Evolutionary conservation across 2,888 invertebrate species (phyloP), one percentile per base, ranked within the genome.

Genomic region (Timandra comae): DNA sequence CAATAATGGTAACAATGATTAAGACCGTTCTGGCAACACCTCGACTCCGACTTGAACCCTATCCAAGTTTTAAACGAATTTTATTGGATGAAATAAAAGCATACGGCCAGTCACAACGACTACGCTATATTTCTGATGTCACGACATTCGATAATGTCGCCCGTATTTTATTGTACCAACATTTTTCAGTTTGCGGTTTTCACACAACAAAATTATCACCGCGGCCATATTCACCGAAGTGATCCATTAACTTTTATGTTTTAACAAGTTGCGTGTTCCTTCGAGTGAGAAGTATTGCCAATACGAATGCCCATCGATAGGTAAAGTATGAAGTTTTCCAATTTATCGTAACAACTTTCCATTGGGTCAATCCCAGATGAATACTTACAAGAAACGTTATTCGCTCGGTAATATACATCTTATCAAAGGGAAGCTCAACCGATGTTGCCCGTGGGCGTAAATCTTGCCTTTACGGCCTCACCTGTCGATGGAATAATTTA

Each of bases 401-500:
- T 69, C 70, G 63, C 60, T 63, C 59, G 63, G 77, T 74, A 76
- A 79, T 81, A 81, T 80, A 82, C 80, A 78, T 79, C 78, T 81
- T 81, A 84, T 79, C 81, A 73, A 63, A 67, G 65, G 72, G 73
- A 69, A 65, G 65, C 61, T 68, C 70, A 58, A 71, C 72, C 73
- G 70, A 60, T 59, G 71, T 38, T 65, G 69, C 70, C 79, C 70
- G 62, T 64, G 59, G 67, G 74, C 80, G 80, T 85, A 85, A 84
- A 85, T 85, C 84, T 84, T 80, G 64, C 81, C 78, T 82, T 81
- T 80, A 84, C 84, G 73, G 76, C 80, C 79, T 79, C 75, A 84
- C 84, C 84, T 85, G 84, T 82, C 84, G 79, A 81, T 73, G 64
- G 79, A 80, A 82, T 84, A 85, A 85, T 85, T 84, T 85, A 85